phyloP scores from a whole-genome alignment of 2,797 vertebrate species.

The Acridotheres tristis region DNA sequence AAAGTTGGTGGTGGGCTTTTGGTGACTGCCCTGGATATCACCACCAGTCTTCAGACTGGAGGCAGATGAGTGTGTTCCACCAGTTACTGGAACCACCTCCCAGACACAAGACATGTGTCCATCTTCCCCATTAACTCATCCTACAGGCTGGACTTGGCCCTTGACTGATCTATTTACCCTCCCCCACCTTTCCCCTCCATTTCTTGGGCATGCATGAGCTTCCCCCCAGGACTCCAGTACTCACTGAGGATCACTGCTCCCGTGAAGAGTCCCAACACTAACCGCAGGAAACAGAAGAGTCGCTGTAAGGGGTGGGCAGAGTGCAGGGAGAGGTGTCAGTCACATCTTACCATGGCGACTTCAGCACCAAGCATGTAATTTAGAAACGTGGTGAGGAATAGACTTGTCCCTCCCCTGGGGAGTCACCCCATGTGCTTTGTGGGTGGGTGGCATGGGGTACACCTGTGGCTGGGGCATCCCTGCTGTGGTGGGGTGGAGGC shows the following conservation, averaged over 20 bases:
- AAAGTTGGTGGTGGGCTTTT: accelerated
- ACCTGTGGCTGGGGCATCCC: not conserved
- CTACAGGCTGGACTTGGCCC: accelerated
- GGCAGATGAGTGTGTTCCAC: too few species aligned
- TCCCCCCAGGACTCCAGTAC: constrained; percentile 38
- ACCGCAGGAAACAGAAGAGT: constrained; percentile 86
- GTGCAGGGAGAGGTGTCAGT: not conserved
- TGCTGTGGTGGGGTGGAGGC: accelerated
- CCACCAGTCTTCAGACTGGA: not conserved
- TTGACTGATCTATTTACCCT: not conserved
- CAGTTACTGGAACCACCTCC: not conserved
- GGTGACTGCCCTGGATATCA: not conserved
- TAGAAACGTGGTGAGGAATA: not conserved
- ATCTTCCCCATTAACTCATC: not conserved
- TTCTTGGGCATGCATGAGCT: not conserved
- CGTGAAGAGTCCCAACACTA: constrained; percentile 85
- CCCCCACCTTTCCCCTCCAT: not conserved
- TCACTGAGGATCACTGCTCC: constrained; percentile 88
- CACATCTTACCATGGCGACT: not conserved
- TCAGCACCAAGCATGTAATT: not conserved
- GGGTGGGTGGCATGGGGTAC: accelerated
- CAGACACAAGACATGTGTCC: accelerated
- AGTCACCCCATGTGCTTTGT: not conserved
- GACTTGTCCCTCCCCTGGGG: not conserved
- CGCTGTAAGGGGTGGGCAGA: constrained; percentile 74